These are phyloP conservation scores for Thaumatotibia leucotreta DNA, from an alignment of 1,140 invertebrate species.

Conservation along the genomic window DNA sequence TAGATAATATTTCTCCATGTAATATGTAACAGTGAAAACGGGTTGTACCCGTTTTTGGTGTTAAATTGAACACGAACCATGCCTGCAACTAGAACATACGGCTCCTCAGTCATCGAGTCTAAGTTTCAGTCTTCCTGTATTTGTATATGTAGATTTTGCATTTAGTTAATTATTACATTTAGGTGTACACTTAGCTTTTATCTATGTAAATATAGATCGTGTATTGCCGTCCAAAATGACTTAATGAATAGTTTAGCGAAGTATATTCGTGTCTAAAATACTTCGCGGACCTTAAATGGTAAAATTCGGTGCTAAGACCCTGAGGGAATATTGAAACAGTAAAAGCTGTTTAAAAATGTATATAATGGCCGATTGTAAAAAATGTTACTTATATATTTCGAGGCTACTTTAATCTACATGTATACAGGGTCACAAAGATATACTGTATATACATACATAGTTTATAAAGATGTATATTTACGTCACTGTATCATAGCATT, in stretches of 20 bases:
- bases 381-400: constrained; percentile 39
- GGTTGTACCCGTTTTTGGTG: background rate
- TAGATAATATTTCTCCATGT: background rate
- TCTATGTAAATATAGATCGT: constrained; percentile 13
- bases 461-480: constrained; percentile 35
- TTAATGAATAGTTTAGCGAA: background rate
- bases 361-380: constrained; percentile 53
- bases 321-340: constrained; percentile 35
- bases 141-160: constrained; percentile 51
- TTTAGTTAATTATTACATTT: constrained; percentile 46
- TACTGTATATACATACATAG: constrained; percentile 33
- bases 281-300: background rate
- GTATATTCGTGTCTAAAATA: background rate
- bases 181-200: constrained; percentile 5
- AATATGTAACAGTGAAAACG: background rate
- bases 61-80: background rate
- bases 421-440: constrained; percentile 61
- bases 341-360: constrained; percentile 36
- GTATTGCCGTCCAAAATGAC: constrained; percentile 49
- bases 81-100: constrained; percentile 10
- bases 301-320: constrained; percentile 57
- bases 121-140: constrained; percentile 48
- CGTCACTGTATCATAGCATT: constrained; percentile 52
- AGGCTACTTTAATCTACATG: constrained; percentile 51
- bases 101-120: constrained; percentile 27